A percentile compares a stretch with the other conserved stretches of the same genome.
Conservation (phyloP, 2,113 vertebrate species). For the Equus przewalskii region DNA sequence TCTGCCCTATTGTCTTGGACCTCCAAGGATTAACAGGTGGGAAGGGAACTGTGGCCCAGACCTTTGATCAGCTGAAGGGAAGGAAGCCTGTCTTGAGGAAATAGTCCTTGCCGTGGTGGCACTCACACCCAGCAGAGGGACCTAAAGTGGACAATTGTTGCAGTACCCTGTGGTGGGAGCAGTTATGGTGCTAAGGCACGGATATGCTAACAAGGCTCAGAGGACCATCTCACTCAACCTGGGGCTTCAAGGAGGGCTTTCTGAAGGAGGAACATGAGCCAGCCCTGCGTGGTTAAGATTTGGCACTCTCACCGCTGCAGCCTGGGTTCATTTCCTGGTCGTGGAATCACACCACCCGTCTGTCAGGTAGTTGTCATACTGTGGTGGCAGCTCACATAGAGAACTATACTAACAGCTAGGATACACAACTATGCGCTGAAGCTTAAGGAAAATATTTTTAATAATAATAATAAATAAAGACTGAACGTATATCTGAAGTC, state of each 20-base stretch:
- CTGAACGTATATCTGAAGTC: not conserved
- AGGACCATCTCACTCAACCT: not conserved
- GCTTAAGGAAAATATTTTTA: no score
- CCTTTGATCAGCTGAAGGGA: rapidly evolving
- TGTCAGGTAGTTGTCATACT: no score
- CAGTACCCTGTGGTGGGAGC: no score
- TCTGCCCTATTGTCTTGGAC: not conserved
- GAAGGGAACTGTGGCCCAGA: not conserved
- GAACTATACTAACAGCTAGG: no score
- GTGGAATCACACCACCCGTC: no score
- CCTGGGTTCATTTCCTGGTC: no score
- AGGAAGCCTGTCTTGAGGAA: not conserved
- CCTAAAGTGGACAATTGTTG: not conserved
- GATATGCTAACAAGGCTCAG: not conserved
- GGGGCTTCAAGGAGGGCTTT: not conserved
- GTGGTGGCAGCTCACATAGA: no score
- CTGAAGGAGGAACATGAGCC: not conserved
- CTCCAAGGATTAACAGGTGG: no score
- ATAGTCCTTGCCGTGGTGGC: not conserved
- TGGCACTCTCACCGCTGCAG: no score
- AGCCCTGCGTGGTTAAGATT: no score
- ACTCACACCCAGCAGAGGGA: not conserved
- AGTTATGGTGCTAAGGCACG: not conserved
- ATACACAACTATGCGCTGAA: no score
- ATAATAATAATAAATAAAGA: no score